These are phyloP conservation scores for Phaenicophaeus curvirostris DNA, from an alignment of 2,797 vertebrate species.

Conservation along the genomic window DNA sequence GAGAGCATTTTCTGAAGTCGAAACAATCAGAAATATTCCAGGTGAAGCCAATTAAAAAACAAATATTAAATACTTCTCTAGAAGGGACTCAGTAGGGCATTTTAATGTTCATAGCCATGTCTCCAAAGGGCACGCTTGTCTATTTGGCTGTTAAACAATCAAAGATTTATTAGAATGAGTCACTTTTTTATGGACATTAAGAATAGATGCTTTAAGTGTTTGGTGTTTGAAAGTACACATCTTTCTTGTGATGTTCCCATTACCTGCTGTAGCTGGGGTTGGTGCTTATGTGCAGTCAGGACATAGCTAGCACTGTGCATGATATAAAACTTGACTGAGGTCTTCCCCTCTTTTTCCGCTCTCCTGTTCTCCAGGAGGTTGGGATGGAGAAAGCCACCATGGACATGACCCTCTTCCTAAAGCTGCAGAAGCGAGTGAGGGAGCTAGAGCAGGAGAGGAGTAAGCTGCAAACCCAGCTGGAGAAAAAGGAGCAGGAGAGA, in stretches of 20 bases:
- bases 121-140: rapidly evolving
- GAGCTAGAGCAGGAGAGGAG: slow-evolving; percentile 92
- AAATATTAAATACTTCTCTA: background rate
- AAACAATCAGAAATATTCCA: background rate
- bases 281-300: background rate
- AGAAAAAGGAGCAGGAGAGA: slow-evolving; percentile 86
- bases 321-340: background rate
- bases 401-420: slow-evolving; percentile 94
- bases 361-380: slow-evolving; percentile 80
- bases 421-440: slow-evolving; percentile 93
- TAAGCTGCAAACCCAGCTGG: slow-evolving; percentile 86
- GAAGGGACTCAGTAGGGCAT: background rate
- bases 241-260: background rate
- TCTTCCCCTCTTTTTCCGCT: background rate
- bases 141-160: background rate
- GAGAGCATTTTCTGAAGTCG: background rate
- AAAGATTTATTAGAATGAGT: background rate
- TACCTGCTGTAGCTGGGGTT: background rate
- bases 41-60: background rate
- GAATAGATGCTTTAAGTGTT: background rate
- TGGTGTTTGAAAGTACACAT: background rate
- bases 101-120: background rate
- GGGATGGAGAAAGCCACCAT: slow-evolving; percentile 90
- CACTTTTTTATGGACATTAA: background rate
- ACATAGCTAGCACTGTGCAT: rapidly evolving